These are phyloP conservation scores for Caloenas nicobarica DNA, from an alignment of 2,113 vertebrate genomes.

Conservation along the genomic window DNA sequence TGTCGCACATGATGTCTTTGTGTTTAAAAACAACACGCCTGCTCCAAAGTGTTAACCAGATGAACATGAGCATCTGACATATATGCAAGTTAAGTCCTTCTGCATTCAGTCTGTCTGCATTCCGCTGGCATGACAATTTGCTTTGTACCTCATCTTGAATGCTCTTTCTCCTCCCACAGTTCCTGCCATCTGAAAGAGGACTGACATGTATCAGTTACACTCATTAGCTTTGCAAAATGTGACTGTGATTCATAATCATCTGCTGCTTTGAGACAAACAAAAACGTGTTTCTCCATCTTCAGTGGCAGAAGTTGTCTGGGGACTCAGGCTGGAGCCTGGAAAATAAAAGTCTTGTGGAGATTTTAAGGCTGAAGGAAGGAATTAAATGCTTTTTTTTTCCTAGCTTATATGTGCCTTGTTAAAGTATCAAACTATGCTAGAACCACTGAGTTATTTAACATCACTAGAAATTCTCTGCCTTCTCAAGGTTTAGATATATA, in stretches of 20 bases:
- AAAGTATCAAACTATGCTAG: not conserved
- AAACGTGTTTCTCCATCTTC: not conserved
- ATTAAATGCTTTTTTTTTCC: not conserved
- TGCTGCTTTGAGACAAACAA: slow-evolving; percentile 18
- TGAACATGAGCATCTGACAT: not conserved
- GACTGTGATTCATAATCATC: slow-evolving; percentile 3
- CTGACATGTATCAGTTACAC: not conserved
- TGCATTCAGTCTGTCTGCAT: not conserved
- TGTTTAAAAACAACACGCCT: not conserved
- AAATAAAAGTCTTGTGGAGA: not conserved
- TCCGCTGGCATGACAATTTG: not conserved
- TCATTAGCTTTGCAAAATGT: not conserved
- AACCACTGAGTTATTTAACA: not conserved
- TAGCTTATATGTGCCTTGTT: not conserved
- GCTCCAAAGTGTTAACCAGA: not conserved
- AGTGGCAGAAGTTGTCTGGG: not conserved
- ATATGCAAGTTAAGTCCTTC: not conserved
- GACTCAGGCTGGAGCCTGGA: not conserved
- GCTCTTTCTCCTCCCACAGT: not conserved
- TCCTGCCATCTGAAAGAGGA: not conserved
- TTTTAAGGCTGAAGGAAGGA: not conserved
- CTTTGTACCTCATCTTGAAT: not conserved
- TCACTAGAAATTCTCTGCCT: not conserved
- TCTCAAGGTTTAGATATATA: not conserved
- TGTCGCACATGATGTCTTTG: not conserved